Percentiles rank a stretch among this genome's conserved stretches.
phyloP scores from a whole-genome alignment of 1,140 invertebrate species.

The Globodera ellingtonae region DNA sequence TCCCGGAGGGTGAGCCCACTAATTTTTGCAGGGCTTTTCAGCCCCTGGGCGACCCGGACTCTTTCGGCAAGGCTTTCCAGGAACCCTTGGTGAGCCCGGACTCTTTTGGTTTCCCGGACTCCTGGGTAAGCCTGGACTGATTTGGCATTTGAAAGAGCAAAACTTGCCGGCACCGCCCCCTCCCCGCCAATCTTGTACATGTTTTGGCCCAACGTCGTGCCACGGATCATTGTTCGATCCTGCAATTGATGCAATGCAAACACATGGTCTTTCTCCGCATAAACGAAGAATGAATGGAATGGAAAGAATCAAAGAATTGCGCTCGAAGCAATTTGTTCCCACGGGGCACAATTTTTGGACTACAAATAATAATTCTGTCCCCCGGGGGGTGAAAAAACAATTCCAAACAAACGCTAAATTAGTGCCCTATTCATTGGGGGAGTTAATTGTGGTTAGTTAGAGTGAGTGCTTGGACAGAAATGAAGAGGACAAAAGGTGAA shows the following conservation, averaged over 20 bases:
- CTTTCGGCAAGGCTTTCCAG: too few relatives aligned
- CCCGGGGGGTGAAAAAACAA: too few relatives aligned
- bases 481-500: too few relatives aligned
- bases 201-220: slow-evolving; percentile 46
- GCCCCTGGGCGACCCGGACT: too few relatives aligned
- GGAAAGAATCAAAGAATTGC: not conserved
- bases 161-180: not conserved
- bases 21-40: too few relatives aligned
- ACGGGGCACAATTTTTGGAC: not conserved
- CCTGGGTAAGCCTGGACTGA: too few relatives aligned
- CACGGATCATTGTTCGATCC: slow-evolving; percentile 32
- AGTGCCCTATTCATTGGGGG: not conserved
- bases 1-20: too few relatives aligned
- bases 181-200: slow-evolving; percentile 35
- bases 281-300: not conserved
- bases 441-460: not conserved
- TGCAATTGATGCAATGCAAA: slow-evolving; percentile 4
- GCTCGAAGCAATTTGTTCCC: not conserved
- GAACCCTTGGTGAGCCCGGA: too few relatives aligned
- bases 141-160: not conserved
- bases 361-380: too few relatives aligned
- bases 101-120: too few relatives aligned
- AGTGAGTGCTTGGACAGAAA: not conserved
- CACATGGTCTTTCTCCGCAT: not conserved
- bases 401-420: not conserved